Base-by-base conservation (phyloP, 2,797 vertebrate genomes). In the Salmo trutta region DNA sequence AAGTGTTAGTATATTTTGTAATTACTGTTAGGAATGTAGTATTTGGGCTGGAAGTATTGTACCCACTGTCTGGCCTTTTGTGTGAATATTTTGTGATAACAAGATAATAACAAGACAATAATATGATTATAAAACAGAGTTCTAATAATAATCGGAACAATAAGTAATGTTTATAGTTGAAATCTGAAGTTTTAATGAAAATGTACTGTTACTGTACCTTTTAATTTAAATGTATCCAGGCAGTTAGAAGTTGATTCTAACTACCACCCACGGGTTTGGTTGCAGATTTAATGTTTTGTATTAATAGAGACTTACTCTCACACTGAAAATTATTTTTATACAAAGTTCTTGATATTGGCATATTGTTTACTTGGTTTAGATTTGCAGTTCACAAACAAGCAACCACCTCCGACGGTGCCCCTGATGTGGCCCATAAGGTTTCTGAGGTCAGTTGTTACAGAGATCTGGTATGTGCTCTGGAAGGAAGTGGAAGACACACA, bases 31-130 rank as follows among this genome's bases (percentile, higher is more conserved):
- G 89, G 88, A 93, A 92, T 90, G 86, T 93, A 91, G 90, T 89
- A 82, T 82, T 88, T 81, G 81, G 83, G 77, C 84, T 88, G 81
- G 84, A 85, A 84, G 82, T 86, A 81, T 85, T 85, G 76, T 85
- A 87, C 79, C 76, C 81, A 78, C 81, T 73, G 16, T 89, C 82
- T 83, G 70, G 85, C 87, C 83, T 68, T 87, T 85, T 90, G 85
- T 92, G 90, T 91, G 88, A 90, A 90, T 91, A 91, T 92, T 93
- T 94, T 93, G 88, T 91, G 88, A 91, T 92, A 90, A 90, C 81
- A 79, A 75, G 72, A 90, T 85, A 68, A 88, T 87, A 88, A 54
- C 62, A 75, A 51, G 65, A 76, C 77, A 53, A 74, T 67, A 75
- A 27, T 72, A 77, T 24, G 53, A 69, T 75, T 89, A 87, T 90